Conservation (phyloP, 2,888 invertebrate genomes). For the Callyntrura guangdongensis region DNA sequence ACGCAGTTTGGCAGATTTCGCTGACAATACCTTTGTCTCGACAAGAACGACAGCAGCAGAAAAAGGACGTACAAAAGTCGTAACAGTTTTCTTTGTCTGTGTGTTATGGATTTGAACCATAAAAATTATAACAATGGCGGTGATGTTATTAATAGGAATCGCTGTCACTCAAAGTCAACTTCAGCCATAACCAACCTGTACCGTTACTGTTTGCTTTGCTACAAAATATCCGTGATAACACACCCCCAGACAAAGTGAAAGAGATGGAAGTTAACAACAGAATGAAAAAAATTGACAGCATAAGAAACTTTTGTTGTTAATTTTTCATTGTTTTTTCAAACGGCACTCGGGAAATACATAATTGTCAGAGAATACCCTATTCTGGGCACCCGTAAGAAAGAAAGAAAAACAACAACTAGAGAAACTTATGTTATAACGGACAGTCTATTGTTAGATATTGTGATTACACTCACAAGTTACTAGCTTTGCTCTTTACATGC, state of each 20-base stretch:
- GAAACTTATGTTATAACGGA: not conserved
- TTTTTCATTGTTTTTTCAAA: conserved; percentile 46
- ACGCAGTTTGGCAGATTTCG: not conserved
- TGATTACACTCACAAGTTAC: not conserved
- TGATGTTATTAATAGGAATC: not conserved
- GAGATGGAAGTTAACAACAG: not conserved
- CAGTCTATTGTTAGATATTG: not conserved
- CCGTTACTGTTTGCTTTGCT: no score
- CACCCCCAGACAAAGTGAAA: not conserved
- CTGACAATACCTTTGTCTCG: not conserved
- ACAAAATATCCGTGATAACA: not conserved
- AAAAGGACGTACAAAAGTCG: not conserved
- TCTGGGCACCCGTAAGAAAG: not conserved
- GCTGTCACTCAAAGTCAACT: not conserved
- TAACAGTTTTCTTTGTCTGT: not conserved
- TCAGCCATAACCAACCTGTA: not conserved
- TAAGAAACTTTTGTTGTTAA: not conserved
- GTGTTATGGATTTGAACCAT: not conserved
- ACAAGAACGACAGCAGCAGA: not conserved
- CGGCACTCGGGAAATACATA: conserved; percentile 3
- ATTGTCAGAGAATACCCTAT: not conserved
- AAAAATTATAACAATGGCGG: not conserved
- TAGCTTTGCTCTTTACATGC: conserved; percentile 38
- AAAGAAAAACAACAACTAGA: not conserved
- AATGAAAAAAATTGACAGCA: conserved; percentile 4